Base-by-base conservation (phyloP, 2,888 invertebrate genomes). In the Matsumyia berberina region DNA sequence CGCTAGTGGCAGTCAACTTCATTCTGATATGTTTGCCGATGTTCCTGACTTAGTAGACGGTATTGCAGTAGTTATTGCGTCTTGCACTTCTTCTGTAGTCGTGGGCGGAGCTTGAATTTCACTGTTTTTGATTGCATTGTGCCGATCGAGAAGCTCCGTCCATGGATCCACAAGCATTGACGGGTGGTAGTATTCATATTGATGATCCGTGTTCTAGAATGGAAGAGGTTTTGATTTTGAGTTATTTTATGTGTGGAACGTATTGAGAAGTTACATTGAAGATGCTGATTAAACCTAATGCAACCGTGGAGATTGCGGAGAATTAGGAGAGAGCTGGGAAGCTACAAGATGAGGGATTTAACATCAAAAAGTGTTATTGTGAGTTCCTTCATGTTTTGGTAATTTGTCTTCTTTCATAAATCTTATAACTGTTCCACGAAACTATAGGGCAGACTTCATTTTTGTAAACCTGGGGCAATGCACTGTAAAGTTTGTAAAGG, bases 111-210 rank as follows among this genome's bases (percentile, higher is more conserved):
- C 15, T 35, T 79, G 74, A 35, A 88, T 82, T 42, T 85, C 72
- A 73, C 88, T 89, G 12, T 87, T 86, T 12, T 87, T 83, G 29
- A 90, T 88, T 2, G 90, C 88, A 69, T 88, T 87, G 44, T 89
- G 87, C 0, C 91, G 88, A 31, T 89, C 88, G 78, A 90, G 86
- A 3, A 91, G 74, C 1, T 90, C 89, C 0, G 81, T 86, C 91
- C 91, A 91, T 0, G 91, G 91, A 82, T 91, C 91, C 60, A 90
- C 89, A 0, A 91, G 79, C 91, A 91, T 91, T 0, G 91, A 89
- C 1, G 86, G 88, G 80, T 91, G 91, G 44, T 88, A 89, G 66
- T 90, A 91, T 4, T 79, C 70, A 44, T 80, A 42, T 35, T 7
- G 62, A 51, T 17, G 33, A 2, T 83, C 79, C 1, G 66, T 78